These are phyloP conservation scores for Mohoua ochrocephala DNA, from an alignment of 2,113 vertebrate species.

Conservation along the genomic window DNA sequence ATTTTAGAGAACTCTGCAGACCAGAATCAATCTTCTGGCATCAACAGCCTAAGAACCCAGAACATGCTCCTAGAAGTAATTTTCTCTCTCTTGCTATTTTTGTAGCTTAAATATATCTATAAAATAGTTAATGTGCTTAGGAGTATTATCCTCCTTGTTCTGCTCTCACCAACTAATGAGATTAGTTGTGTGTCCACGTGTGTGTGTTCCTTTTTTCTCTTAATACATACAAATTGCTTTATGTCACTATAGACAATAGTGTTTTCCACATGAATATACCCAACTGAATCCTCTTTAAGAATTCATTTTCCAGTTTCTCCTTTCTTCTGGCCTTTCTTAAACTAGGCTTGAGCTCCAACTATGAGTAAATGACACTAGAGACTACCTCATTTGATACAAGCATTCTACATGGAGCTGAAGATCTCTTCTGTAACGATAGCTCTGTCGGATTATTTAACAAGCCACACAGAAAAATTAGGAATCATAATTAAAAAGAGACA, in stretches of 20 bases:
- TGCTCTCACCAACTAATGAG: slow-evolving; percentile 8
- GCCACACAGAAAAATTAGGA: not conserved
- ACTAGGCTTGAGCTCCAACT: not conserved
- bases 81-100: not conserved
- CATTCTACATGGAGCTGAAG: not conserved
- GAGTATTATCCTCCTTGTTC: slow-evolving; percentile 29
- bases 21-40: not conserved
- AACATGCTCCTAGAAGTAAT: not conserved
- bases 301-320: not conserved
- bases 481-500: not conserved
- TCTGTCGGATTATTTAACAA: not conserved
- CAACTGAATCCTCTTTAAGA: not conserved
- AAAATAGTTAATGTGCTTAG: slow-evolving; percentile 34
- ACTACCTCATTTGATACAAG: not conserved
- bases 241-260: not conserved
- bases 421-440: not conserved
- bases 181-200: not conserved
- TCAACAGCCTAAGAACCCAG: not conserved
- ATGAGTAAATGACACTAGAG: not conserved
- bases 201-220: not conserved
- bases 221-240: not conserved
- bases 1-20: not conserved
- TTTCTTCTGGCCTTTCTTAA: not conserved
- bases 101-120: slow-evolving; percentile 22
- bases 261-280: not conserved